Percentiles rank a stretch among this genome's conserved stretches.
Evolutionary conservation across 2,888 invertebrate genomes (phyloP).

Genomic region (Brachylomia viminalis): DNA sequence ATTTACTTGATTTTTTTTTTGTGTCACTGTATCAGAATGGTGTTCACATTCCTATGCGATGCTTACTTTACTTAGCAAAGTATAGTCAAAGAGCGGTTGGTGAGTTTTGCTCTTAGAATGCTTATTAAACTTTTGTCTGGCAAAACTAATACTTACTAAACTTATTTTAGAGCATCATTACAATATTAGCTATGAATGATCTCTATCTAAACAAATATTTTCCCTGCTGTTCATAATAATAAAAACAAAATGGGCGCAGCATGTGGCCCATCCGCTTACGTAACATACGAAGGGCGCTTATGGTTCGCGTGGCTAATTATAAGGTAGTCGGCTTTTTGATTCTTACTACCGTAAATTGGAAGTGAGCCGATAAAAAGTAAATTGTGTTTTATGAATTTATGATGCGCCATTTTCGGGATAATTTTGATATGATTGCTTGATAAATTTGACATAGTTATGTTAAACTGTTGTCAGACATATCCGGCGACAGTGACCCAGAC

Average conservation of each 20-base stretch:
- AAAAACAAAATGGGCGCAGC: conserved; percentile 79
- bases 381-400: conserved; percentile 15
- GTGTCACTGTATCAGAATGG: too few relatives aligned
- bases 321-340: conserved; percentile 79
- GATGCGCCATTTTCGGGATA: not conserved
- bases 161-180: conserved; percentile 19
- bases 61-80: not conserved
- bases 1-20: too few relatives aligned
- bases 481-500: not conserved
- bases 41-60: not conserved
- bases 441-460: not conserved
- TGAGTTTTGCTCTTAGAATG: too few relatives aligned
- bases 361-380: conserved; percentile 48
- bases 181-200: conserved; percentile 65
- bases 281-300: conserved; percentile 69
- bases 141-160: conserved; percentile 2
- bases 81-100: not conserved
- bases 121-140: not conserved
- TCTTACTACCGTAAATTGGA: conserved; percentile 75
- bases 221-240: conserved; percentile 77
- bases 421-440: not conserved
- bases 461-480: not conserved
- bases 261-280: conserved; percentile 63
- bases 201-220: conserved; percentile 77
- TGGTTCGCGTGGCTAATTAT: conserved; percentile 78